Conservation (phyloP, 2,113 vertebrate species). For the Antennarius striatus region DNA sequence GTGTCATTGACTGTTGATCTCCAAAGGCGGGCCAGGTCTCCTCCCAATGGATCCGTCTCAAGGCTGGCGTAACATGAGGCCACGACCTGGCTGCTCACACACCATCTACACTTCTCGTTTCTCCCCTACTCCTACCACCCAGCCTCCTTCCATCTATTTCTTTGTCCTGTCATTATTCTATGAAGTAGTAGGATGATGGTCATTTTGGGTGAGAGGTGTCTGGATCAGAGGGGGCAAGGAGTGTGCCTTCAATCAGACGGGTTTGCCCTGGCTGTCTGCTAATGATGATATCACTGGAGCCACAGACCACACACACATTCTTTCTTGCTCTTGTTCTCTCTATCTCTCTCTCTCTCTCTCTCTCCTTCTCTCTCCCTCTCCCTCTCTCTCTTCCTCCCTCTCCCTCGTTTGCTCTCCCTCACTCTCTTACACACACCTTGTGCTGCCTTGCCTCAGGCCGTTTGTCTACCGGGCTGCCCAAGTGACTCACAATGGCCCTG, state of each 20-base stretch:
- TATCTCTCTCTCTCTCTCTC: too few species aligned
- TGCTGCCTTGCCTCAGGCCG: slow-evolving; percentile 61
- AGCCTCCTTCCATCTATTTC: slow-evolving; percentile 31
- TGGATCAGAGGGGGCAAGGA: slow-evolving; percentile 62
- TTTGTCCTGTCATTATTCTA: slow-evolving; percentile 61
- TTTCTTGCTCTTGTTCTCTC: too few species aligned
- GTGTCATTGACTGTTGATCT: slow-evolving; percentile 68
- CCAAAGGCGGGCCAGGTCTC: slow-evolving; percentile 52
- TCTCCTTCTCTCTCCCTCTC: too few species aligned
- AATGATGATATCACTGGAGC: slow-evolving; percentile 78
- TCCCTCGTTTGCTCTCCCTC: not conserved
- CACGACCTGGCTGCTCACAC: slow-evolving; percentile 53
- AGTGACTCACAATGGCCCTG: slow-evolving; percentile 73
- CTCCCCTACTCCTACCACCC: slow-evolving; percentile 14
- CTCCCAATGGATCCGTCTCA: slow-evolving; percentile 50
- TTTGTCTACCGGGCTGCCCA: slow-evolving; percentile 63
- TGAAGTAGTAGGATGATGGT: slow-evolving; percentile 56
- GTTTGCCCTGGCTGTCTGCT: slow-evolving; percentile 57
- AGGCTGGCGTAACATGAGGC: slow-evolving; percentile 49
- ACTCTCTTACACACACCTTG: slow-evolving; percentile 38
- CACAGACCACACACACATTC: slow-evolving; percentile 37
- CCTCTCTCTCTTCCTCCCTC: too few species aligned
- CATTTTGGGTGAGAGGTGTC: slow-evolving; percentile 47
- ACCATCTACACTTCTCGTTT: slow-evolving; percentile 22
- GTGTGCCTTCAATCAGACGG: slow-evolving; percentile 75